These are phyloP conservation scores for Syngnathus rostellatus DNA, from an alignment of 2,797 vertebrate genomes.

Conservation along the genomic window DNA sequence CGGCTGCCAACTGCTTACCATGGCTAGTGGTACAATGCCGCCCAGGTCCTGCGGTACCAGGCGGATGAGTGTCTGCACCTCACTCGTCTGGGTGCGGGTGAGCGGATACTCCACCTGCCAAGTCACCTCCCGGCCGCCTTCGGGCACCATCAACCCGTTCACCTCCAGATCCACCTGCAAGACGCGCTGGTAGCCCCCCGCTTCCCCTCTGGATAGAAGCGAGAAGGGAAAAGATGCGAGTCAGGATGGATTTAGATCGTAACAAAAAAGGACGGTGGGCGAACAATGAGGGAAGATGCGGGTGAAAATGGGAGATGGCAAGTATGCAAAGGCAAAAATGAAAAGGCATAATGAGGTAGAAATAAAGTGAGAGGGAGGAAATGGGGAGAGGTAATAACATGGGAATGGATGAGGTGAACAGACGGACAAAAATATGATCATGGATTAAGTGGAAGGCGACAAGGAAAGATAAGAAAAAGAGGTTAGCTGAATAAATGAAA, in stretches of 20 bases:
- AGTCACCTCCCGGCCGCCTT: constrained; percentile 77
- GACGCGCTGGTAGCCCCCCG: constrained; percentile 73
- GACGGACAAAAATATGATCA: constrained; percentile 4
- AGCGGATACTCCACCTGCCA: constrained; percentile 94
- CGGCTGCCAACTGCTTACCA: constrained; percentile 71
- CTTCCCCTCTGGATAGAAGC: constrained; percentile 64
- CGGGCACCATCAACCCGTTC: constrained; percentile 76
- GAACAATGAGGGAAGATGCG: not conserved
- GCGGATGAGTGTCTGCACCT: constrained; percentile 79
- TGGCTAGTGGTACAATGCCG: constrained; percentile 84
- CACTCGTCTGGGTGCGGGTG: constrained; percentile 65
- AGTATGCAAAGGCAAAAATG: not conserved
- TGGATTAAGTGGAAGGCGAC: constrained; percentile 5
- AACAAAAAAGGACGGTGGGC: constrained; percentile 12
- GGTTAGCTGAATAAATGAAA: constrained; percentile 2
- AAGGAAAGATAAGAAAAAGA: constrained; percentile 4
- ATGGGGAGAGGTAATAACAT: constrained; percentile 3
- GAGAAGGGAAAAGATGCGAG: constrained; percentile 16
- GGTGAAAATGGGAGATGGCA: constrained; percentile 3
- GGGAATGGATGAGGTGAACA: constrained; percentile 7
- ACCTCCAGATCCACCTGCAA: constrained; percentile 87
- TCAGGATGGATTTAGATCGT: constrained; percentile 37
- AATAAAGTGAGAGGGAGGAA: constrained; percentile 14
- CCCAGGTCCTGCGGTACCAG: constrained; percentile 84
- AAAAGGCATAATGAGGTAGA: constrained; percentile 19